Evolutionary conservation across 2,888 invertebrate genomes (phyloP).

Genomic region (Amphimallon solstitiale): DNA sequence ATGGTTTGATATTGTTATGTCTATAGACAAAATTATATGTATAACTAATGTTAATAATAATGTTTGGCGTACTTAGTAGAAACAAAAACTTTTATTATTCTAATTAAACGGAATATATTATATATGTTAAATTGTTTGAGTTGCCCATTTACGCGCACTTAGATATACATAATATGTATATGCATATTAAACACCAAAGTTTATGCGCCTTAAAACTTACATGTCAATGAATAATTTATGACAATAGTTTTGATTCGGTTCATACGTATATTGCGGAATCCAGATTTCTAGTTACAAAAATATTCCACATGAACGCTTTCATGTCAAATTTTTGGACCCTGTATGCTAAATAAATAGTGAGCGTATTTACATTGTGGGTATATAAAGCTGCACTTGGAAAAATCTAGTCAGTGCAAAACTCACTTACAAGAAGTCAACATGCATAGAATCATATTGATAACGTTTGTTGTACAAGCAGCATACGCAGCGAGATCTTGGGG

Average conservation of each 20-base stretch:
- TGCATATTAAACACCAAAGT: not conserved
- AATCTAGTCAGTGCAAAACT: slow-evolving; percentile 16
- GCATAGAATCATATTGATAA: slow-evolving; percentile 17
- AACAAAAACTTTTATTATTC: too few species aligned
- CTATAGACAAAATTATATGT: not conserved
- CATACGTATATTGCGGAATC: not conserved
- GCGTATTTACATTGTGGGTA: not conserved
- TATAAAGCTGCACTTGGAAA: slow-evolving; percentile 7
- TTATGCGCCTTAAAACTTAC: not conserved
- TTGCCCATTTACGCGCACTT: too few species aligned
- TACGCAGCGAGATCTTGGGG: slow-evolving; percentile 23
- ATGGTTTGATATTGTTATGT: not conserved
- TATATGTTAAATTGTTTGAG: too few species aligned
- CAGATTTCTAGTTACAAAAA: not conserved
- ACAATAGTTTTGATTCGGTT: too few species aligned
- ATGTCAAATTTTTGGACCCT: not conserved
- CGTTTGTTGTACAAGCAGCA: slow-evolving; percentile 16
- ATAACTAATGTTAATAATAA: not conserved
- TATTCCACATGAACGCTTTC: not conserved
- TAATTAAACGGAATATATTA: too few species aligned
- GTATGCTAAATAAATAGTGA: slow-evolving; percentile 6
- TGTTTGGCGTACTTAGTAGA: too few species aligned
- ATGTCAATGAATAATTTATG: too few species aligned
- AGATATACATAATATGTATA: not conserved
- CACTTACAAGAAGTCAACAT: not conserved